These are phyloP conservation scores for Alectura lathami DNA, from an alignment of 2,113 vertebrate species.

Conservation along the genomic window DNA sequence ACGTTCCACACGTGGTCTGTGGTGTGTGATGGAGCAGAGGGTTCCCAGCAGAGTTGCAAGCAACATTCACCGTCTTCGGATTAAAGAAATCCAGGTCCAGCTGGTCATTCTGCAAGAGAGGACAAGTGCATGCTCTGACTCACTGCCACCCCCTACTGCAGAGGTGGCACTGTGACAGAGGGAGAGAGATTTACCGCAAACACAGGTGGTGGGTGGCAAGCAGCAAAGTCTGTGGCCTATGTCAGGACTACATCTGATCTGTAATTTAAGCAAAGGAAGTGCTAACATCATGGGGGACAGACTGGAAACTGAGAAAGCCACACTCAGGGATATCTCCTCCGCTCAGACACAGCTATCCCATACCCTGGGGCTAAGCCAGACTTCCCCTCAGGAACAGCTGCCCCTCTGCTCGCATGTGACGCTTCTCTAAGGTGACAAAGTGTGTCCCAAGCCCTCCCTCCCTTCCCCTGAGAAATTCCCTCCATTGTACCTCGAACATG, in stretches of 20 bases:
- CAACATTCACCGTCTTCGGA: slow-evolving; percentile 44
- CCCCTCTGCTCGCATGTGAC: neutral
- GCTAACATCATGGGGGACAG: neutral
- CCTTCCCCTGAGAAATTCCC: neutral
- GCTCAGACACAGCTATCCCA: neutral
- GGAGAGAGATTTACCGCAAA: slow-evolving; percentile 10
- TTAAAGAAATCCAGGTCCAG: slow-evolving; percentile 80
- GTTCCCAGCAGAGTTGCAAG: slow-evolving; percentile 51
- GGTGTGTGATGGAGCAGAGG: slow-evolving; percentile 52
- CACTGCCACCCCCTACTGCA: neutral
- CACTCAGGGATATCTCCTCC: neutral
- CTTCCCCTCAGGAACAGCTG: neutral
- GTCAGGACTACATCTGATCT: slow-evolving; percentile 29
- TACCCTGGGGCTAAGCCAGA: neutral
- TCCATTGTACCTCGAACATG: slow-evolving; percentile 78
- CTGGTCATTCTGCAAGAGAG: slow-evolving; percentile 68
- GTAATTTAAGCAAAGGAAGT: slow-evolving; percentile 43
- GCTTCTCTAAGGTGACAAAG: neutral
- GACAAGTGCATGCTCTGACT: neutral
- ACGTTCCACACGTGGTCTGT: slow-evolving; percentile 22
- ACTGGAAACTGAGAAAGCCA: neutral
- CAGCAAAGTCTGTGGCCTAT: slow-evolving; percentile 30
- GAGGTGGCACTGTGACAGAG: neutral
- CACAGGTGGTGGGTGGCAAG: neutral
- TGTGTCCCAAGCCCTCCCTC: neutral